A percentile compares a stretch with the other conserved stretches of the same genome.
phyloP scores from a whole-genome alignment of 2,888 invertebrate genomes.

The Lepidocyrtinus sp. region DNA sequence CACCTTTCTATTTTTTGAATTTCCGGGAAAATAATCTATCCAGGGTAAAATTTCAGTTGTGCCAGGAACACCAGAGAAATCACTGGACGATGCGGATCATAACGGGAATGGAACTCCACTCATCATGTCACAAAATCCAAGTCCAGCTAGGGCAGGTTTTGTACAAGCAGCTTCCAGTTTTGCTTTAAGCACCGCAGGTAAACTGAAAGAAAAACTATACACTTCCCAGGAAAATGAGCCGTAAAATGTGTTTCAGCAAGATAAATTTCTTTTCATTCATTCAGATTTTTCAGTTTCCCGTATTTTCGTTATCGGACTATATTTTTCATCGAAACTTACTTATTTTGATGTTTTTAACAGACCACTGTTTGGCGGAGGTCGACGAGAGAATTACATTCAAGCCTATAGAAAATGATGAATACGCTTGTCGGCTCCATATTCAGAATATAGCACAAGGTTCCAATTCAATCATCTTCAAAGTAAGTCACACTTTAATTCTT shows the following conservation, averaged over 20 bases:
- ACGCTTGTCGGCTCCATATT: constrained; percentile 60
- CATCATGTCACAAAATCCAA: constrained; percentile 19
- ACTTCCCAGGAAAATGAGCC: too few species aligned
- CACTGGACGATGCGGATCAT: background rate
- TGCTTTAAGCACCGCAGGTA: constrained; percentile 4
- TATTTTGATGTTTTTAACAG: constrained; percentile 40
- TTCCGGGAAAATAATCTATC: constrained; percentile 25
- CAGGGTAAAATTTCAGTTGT: constrained; percentile 44
- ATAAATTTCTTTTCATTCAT: constrained; percentile 23
- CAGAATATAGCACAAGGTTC: constrained; percentile 64
- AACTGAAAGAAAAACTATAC: background rate
- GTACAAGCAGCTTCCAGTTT: constrained; percentile 15
- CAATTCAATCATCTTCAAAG: constrained; percentile 66
- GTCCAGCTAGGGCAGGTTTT: constrained; percentile 39
- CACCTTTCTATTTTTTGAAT: background rate
- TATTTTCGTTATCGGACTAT: constrained; percentile 11
- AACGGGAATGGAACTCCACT: constrained; percentile 16
- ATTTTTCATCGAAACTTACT: constrained; percentile 14
- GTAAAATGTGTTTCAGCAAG: background rate
- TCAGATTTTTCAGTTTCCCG: background rate
- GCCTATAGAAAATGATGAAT: constrained; percentile 61
- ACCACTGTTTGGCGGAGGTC: constrained; percentile 60
- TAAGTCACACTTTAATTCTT: constrained; percentile 43
- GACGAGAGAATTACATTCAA: constrained; percentile 61
- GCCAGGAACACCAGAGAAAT: constrained; percentile 32